Conservation (phyloP, 2,797 vertebrate species). For the Darevskia mixta region DNA sequence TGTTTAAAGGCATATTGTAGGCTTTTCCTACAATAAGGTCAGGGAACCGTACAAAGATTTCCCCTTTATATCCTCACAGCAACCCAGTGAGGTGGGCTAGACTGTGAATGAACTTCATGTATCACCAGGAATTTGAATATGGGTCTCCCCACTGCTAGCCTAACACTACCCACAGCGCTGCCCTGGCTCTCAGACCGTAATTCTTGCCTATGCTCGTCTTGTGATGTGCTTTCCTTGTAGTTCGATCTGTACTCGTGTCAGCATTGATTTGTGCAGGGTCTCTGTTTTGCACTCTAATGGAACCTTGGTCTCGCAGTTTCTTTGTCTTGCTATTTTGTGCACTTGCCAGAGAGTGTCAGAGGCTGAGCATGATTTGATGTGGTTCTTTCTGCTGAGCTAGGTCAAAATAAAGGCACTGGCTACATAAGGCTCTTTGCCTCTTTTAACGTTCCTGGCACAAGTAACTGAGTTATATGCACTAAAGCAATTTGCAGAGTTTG, state of each 20-base stretch:
- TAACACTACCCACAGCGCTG: too few species aligned
- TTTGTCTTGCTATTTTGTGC: not conserved
- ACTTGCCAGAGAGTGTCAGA: not conserved
- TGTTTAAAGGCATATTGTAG: too few species aligned
- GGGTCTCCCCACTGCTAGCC: too few species aligned
- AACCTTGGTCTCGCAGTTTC: not conserved
- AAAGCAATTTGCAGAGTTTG: slow-evolving; percentile 12
- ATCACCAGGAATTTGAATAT: not conserved
- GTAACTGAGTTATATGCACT: slow-evolving; percentile 30
- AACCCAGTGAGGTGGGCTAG: not conserved
- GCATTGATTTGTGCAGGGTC: not conserved
- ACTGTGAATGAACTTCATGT: not conserved
- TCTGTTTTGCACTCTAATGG: not conserved
- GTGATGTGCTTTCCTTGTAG: not conserved
- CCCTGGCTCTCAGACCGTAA: not conserved
- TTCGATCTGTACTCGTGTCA: not conserved
- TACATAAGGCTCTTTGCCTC: not conserved
- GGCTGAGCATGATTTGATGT: not conserved
- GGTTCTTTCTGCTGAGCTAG: slow-evolving; percentile 25
- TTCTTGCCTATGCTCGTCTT: not conserved
- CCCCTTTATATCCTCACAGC: not conserved
- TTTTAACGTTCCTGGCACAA: not conserved
- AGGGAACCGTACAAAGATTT: not conserved
- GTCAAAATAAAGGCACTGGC: slow-evolving; percentile 20
- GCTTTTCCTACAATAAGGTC: not conserved